Conservation (phyloP, 2,113 vertebrate species). For the Oryctolagus cuniculus region DNA sequence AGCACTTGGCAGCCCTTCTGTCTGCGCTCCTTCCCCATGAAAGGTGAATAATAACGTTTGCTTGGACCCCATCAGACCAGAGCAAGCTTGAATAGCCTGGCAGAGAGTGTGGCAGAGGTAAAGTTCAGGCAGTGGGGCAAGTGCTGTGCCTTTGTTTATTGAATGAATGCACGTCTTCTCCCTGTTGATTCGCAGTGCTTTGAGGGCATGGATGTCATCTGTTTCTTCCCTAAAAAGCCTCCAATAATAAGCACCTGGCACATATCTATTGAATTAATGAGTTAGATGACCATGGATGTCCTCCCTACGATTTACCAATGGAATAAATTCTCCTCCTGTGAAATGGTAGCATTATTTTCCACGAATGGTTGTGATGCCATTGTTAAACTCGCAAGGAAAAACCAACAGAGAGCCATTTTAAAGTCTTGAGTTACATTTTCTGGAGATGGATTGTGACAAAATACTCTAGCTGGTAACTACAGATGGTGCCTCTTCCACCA, state of each 20-base stretch:
- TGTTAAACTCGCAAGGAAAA: constrained; percentile 8
- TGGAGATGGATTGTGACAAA: constrained; percentile 56
- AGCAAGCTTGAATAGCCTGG: background rate
- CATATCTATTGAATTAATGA: constrained; percentile 13
- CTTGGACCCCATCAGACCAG: background rate
- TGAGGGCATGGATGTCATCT: background rate
- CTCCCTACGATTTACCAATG: background rate
- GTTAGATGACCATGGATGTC: background rate
- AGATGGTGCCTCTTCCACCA: constrained; percentile 68
- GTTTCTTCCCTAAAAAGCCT: background rate
- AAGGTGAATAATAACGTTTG: background rate
- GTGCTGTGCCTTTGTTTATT: background rate
- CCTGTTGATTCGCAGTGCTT: background rate
- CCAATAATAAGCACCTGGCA: background rate
- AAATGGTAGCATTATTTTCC: background rate
- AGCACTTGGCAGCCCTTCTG: background rate
- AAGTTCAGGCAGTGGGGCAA: background rate
- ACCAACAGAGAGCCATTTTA: constrained; percentile 45
- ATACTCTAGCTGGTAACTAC: constrained; percentile 48
- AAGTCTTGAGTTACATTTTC: constrained; percentile 53
- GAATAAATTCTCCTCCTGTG: background rate
- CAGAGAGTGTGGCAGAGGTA: rapidly evolving
- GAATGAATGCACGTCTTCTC: background rate
- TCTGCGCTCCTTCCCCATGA: background rate
- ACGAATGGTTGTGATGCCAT: background rate